Conservation (phyloP, 2,113 vertebrate genomes). For the Myrmecophaga tridactyla region DNA sequence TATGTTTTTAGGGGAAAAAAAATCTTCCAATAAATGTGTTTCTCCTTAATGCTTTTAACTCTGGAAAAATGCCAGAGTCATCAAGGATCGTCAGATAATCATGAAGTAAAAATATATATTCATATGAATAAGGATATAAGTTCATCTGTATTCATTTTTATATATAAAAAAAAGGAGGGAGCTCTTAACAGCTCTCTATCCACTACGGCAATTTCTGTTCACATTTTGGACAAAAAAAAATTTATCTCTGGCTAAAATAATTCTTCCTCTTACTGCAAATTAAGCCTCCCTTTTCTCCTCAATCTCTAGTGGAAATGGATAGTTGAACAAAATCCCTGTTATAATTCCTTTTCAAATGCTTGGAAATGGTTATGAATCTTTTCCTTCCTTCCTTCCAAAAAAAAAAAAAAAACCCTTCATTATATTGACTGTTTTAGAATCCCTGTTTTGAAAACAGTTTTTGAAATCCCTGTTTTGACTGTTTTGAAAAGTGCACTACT, state of each 20-base stretch:
- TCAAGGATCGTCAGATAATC: slow-evolving; percentile 14
- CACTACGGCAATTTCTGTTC: background rate
- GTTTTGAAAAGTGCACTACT: slow-evolving; percentile 10
- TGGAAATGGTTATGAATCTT: slow-evolving; percentile 33
- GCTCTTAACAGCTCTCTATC: background rate
- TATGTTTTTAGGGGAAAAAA: background rate
- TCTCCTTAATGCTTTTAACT: background rate
- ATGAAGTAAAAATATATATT: background rate
- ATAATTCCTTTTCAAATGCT: slow-evolving; percentile 12
- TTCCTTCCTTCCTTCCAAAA: background rate
- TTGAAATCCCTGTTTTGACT: too few relatives aligned
- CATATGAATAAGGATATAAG: background rate
- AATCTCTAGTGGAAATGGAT: background rate
- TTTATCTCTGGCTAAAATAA: background rate
- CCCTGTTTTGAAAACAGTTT: too few relatives aligned
- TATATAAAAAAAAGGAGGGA: background rate
- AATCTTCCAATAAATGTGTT: background rate
- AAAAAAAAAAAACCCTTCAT: background rate
- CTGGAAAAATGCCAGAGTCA: background rate
- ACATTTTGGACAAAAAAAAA: background rate
- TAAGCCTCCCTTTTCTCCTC: background rate
- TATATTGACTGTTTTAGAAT: slow-evolving; percentile 6
- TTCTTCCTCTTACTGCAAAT: background rate
- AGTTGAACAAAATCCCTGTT: background rate
- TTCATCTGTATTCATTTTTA: background rate